Base-by-base conservation (phyloP, 2,888 invertebrate species). In the Lasioglossum vierecki region DNA sequence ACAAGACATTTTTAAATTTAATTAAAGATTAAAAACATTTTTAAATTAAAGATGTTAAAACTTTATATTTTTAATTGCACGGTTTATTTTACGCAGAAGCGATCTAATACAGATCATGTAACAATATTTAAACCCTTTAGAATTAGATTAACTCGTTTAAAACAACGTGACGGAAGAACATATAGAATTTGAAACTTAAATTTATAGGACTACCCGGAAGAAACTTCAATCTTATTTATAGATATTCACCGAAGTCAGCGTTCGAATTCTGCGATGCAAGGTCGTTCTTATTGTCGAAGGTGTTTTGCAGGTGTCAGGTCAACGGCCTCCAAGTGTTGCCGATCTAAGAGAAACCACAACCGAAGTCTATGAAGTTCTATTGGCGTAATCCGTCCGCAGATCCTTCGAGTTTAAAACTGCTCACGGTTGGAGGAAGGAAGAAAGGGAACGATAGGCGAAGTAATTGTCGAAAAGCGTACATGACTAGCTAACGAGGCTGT, bases 231-330 rank as follows among this genome's bases (percentile, higher is more conserved):
- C 9, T 22, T 3, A 53, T n/a, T n/a, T 1, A 9, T 3, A 22
- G 6, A 53, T 53, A 53, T 22, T 53, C 53, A 22, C 2, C 53
- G n/a, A 53, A 53, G 53, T 9, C n/a, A n/a, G 22, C 2, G 3
- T 9, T 53, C 22, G 53, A 53, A 53, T 53, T 22, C 9, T 53
- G 9, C 53, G 53, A 53, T n/a, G 53, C 88, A 88, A 89, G 88
- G 82, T 87, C 82, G 70, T 60, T 84, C 82, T 63, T 60, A 46
- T 88, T 76, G 76, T 83, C 82, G 84, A 85, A 84, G 81, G 81
- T 88, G 63, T 76, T 79, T 80, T 70, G 49, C 39, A 13, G 80
- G 22, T 49, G 80, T 18, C 44, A 22, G 2, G 63, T 72, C 72
- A 18, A 49, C 11, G 49, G 49, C 35, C 46, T 22, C 49, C n/a